These are phyloP conservation scores for Enteromius unitaeniatus DNA, from an alignment of 2,797 vertebrate species.

Conservation along the genomic window DNA sequence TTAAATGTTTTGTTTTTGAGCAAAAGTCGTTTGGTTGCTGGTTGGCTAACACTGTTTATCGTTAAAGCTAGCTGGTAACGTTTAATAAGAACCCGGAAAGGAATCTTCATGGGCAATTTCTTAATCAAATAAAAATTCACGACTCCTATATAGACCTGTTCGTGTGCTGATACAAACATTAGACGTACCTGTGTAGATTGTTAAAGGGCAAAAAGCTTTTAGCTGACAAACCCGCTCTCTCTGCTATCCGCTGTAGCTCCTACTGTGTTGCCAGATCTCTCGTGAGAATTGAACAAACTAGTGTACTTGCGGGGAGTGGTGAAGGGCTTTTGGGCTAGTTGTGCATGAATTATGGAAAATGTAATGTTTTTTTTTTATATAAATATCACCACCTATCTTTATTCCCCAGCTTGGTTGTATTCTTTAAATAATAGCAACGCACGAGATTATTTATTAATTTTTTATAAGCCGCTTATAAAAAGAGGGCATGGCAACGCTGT, in stretches of 20 bases:
- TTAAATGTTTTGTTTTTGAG: background rate
- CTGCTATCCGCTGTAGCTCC: background rate
- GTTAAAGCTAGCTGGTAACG: constrained; percentile 8
- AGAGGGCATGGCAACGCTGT: background rate
- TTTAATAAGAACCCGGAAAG: background rate
- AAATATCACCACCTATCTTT: background rate
- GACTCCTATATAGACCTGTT: background rate
- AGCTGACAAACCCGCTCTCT: background rate
- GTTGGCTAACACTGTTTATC: background rate
- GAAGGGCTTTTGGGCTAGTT: background rate
- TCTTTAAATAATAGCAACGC: background rate
- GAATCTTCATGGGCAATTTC: background rate
- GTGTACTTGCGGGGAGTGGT: background rate
- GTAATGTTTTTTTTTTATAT: background rate
- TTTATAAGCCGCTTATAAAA: background rate
- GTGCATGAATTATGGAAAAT: background rate
- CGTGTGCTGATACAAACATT: background rate
- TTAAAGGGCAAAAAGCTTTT: background rate
- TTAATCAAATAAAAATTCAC: background rate
- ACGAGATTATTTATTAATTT: background rate
- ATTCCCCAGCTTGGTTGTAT: background rate
- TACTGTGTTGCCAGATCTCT: constrained; percentile 4
- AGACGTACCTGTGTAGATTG: background rate
- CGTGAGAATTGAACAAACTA: background rate
- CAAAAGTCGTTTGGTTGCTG: background rate